Conservation (phyloP, 2,797 vertebrate species). For the Scomberomorus guttatus region DNA sequence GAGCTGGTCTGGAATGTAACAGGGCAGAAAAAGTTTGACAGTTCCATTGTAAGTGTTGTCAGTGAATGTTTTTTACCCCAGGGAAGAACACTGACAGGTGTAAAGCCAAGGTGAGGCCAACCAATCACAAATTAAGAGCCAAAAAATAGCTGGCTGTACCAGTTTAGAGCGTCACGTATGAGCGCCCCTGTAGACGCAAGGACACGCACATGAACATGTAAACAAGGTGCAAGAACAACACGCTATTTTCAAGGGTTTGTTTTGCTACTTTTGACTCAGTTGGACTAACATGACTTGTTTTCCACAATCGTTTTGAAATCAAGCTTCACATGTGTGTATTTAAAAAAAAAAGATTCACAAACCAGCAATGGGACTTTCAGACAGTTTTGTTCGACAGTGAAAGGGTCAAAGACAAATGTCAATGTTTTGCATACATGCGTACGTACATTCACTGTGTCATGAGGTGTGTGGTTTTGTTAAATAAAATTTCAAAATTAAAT, state of each 20-base stretch:
- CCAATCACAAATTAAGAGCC: background rate
- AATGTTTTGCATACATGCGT: no score
- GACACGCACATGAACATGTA: background rate
- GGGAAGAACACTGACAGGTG: background rate
- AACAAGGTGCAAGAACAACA: background rate
- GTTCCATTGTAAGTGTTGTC: conserved; percentile 1
- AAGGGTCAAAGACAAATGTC: no score
- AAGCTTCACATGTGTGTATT: background rate
- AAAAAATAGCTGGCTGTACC: no score
- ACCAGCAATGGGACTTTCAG: no score
- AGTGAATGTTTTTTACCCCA: conserved; percentile 6
- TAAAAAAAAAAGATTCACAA: no score
- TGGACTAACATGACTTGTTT: background rate
- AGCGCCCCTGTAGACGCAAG: background rate
- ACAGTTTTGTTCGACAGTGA: no score
- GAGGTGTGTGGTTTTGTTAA: no score
- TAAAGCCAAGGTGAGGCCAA: background rate
- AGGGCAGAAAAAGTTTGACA: conserved; percentile 6
- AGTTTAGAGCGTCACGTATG: no score
- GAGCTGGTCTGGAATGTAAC: conserved; percentile 26
- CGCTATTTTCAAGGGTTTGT: no score
- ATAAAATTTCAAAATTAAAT: no score
- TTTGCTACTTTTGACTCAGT: background rate
- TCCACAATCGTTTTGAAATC: background rate
- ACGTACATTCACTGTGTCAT: no score